Evolutionary conservation across 2,797 vertebrate species (phyloP), one percentile per base, ranked within the genome.

Genomic region (Lophius americanus): DNA sequence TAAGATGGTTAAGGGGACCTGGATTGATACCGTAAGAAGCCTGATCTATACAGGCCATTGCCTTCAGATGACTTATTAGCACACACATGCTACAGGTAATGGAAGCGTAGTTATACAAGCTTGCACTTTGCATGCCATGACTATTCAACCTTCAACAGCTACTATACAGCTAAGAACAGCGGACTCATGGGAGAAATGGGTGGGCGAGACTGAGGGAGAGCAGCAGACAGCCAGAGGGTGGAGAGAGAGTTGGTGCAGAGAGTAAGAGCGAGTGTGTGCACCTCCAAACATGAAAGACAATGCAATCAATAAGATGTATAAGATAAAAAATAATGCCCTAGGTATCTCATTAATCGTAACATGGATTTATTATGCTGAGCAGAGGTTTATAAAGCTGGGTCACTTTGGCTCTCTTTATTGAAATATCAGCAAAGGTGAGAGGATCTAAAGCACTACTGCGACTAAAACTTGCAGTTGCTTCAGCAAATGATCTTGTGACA

Each of bases 291-390:
- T 92, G 89, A 93, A 94, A 93, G 89, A 92, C 92, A 93, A 92
- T 83, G 60, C 90, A 92, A 92, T 94, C 92, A 93, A 94, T 94
- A 93, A 93, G 91, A 93, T 92, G 92, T 92, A 92, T 92, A 93
- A 91, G 90, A 93, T 92, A 93, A 93, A 87, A 93, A 93, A 94
- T 93, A 93, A 93, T 92, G 91, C 93, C 88, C 87, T 86, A 84
- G 93, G 94, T 93, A 89, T 92, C 92, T 94, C 90, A 92, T 94
- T 93, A 93, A 93, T 94, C 87, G 84, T 89, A 90, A 90, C 91
- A 87, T 79, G 76, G 84, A 76, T 84, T 87, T 87, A 91, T 91
- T 94, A 93, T 91, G 89, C 92, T 92, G 91, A 93, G 90, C 85
- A 70, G 85, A 89, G 84, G 89, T 92, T 92, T 92, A 79, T 90